A percentile compares a stretch with the other conserved stretches of the same genome.
Conservation (phyloP, 1,140 invertebrate species). For the Heliconius himera region DNA sequence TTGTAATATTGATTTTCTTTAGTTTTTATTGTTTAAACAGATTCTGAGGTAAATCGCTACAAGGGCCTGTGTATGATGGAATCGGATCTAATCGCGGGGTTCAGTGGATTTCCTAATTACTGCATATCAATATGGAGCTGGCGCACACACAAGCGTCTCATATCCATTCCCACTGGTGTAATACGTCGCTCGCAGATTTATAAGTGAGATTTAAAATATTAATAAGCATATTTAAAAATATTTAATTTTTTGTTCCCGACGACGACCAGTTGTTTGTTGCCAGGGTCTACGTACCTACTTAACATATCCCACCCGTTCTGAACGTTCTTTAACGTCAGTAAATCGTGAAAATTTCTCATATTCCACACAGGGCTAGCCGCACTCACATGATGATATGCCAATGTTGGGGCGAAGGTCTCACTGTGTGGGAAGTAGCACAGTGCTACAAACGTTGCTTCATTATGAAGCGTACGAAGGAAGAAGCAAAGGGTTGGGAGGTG, state of each 20-base stretch:
- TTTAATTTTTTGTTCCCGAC: background rate
- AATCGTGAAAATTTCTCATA: background rate
- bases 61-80: conserved; percentile 79
- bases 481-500: conserved; percentile 59
- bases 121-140: conserved; percentile 82
- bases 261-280: no score
- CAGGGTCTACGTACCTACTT: no score
- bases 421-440: conserved; percentile 75
- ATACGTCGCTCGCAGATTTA: conserved; percentile 63
- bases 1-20: background rate
- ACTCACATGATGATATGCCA: conserved; percentile 64
- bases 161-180: conserved; percentile 60
- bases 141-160: conserved; percentile 76
- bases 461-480: conserved; percentile 56
- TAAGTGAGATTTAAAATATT: conserved; percentile 48
- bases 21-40: conserved; percentile 38
- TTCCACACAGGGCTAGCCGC: conserved; percentile 58
- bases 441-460: conserved; percentile 69
- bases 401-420: conserved; percentile 68
- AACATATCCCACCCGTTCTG: no score
- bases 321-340: no score
- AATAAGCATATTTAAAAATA: background rate
- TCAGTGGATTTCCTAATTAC: conserved; percentile 81
- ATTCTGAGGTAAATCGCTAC: conserved; percentile 70
- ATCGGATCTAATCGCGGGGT: conserved; percentile 78